Base-by-base conservation (phyloP, 2,797 vertebrate genomes). In the Phalloptychus januarius region DNA sequence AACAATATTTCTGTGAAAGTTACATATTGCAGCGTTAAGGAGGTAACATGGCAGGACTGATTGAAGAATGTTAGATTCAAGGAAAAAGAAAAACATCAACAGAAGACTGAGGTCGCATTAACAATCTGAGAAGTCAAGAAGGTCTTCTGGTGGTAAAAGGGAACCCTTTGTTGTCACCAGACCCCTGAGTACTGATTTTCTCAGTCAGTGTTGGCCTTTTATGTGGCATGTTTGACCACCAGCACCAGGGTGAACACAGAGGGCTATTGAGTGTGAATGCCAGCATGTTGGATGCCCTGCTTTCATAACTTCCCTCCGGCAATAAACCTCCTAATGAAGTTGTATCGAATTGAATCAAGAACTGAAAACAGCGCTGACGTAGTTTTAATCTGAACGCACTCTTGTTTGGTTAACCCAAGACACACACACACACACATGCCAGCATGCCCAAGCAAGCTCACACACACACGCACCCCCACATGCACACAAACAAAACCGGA, bases 311-410 rank as follows among this genome's bases (percentile, higher is more conserved):
- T 48, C 76, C 81, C 45, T 77, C 72, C 28, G 84, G 81, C 80
- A 74, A 61, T 74, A 76, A 91, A 83, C 48, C 56, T 45, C 61
- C 38, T 81, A 80, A 89, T 84, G 40, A 85, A 85, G 77, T 83
- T 86, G 73, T 36, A 70, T 77, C 15, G 56, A 89, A 85, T 84
- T 76, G 67, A 87, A 84, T 89, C 71, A 85, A 83, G 82, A 69
- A 77, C 42, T 76, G 45, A 50, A 83, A 79, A 84, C 77, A 74
- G 77, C 0, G 10, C 72, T 86, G 83, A 85, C 74, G 63, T 77
- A 82, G 75, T 86, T 87, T 78, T 58, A 76, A 74, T 80, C 50
- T 58, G 73, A 82, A 78, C 72, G 52, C 50, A 71, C n/a, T 72
- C 31, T 80, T 85, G 70, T 88, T 86, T 73, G 72, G 70, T 79